phyloP scores from a whole-genome alignment of 1,140 invertebrate species.

The Drosophila sturtevanti region DNA sequence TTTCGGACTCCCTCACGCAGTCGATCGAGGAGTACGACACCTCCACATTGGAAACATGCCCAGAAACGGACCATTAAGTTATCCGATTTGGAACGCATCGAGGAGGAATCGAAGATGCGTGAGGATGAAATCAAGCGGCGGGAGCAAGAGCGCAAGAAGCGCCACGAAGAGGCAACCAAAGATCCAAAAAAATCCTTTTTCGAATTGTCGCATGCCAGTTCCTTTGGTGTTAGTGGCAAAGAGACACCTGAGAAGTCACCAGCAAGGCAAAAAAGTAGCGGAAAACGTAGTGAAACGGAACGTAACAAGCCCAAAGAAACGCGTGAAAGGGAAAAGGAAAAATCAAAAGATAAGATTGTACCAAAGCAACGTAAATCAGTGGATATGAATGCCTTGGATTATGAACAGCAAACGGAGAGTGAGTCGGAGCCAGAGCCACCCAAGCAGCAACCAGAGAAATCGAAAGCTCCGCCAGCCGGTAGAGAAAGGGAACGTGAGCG shows the following conservation, averaged over 20 bases:
- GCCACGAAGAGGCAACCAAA: constrained; percentile 83
- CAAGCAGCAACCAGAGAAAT: constrained; percentile 30
- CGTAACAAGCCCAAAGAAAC: constrained; percentile 44
- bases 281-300: constrained; percentile 40
- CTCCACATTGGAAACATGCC: constrained; percentile 94
- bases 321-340: constrained; percentile 57
- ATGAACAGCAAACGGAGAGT: constrained; percentile 76
- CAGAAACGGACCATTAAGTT: constrained; percentile 92
- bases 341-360: constrained; percentile 37
- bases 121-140: constrained; percentile 86
- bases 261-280: constrained; percentile 18
- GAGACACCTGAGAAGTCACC: constrained; percentile 54
- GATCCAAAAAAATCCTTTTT: constrained; percentile 79
- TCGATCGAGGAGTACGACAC: constrained; percentile 91
- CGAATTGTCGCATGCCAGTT: constrained; percentile 78
- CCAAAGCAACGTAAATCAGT: constrained; percentile 65
- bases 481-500: constrained; percentile 24
- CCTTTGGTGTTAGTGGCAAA: constrained; percentile 71
- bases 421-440: constrained; percentile 55
- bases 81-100: constrained; percentile 90
- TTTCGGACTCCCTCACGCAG: constrained; percentile 93
- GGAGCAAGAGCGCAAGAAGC: constrained; percentile 85
- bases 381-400: constrained; percentile 80
- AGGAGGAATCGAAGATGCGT: constrained; percentile 85
- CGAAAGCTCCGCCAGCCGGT: constrained; percentile 11